Evolutionary conservation across 2,113 vertebrate species (phyloP), one percentile per base, ranked within the genome.

Genomic region (Galbula dea): DNA sequence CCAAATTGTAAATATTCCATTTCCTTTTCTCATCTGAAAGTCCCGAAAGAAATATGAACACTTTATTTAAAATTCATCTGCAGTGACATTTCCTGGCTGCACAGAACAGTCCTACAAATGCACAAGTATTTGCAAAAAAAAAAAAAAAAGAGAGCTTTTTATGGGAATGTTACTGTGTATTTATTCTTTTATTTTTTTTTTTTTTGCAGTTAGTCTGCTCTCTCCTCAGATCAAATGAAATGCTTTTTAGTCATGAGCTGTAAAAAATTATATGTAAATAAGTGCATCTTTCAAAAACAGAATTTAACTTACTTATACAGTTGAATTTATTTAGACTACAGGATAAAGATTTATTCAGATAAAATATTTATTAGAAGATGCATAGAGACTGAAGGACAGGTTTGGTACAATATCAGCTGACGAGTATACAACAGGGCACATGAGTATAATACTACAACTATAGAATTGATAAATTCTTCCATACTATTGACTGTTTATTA

Each of bases 1-100:
- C 97, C 81, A 96, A 97, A 98, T 97, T 97, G 97, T 97, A 98
- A 98, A 98, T 97, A 97, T 97, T 97, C 97, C 78, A 97, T 98
- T 98, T 97, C 94, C 95, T 97, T 97, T 97, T 96, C 97, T 97
- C 97, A 97, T 98, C 95, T 95, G 92, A 97, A 97, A 97, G 74
- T 97, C 97, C 97, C 97, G 85, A 97, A 97, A 97, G 97, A 97
- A 97, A 97, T 97, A 96, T 75, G 97, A 98, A 94, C 79, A 95
- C 93, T 97, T 97, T 97, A 97, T 97, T 97, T 98, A 97, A 97
- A 98, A 98, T 97, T 97, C 97, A 96, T 96, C 96, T 97, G 92
- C 95, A 96, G 86, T 97, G 97, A 97, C 97, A 97, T 98, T 97
- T 97, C 58, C 84, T 96, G 86, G 88, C 91, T 97, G 86, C 81